Percentiles rank a stretch among this genome's conserved stretches.
Conservation (phyloP, 2,888 invertebrate species). For the Monoplex corrugatus region DNA sequence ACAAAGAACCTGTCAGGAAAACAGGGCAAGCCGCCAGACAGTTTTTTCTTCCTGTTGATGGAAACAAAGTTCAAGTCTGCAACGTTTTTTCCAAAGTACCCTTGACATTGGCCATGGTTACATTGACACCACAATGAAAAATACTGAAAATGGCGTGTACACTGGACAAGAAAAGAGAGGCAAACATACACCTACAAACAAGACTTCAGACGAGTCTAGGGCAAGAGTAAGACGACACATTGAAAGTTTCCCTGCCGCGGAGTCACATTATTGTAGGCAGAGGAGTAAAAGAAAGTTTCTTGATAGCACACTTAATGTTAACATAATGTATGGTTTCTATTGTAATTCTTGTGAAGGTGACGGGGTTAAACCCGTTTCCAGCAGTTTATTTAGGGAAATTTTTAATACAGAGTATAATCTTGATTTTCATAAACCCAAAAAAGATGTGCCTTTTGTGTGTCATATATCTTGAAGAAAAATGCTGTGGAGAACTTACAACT, state of each 20-base stretch:
- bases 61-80: slow-evolving; percentile 9
- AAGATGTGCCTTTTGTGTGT: background rate
- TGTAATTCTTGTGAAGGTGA: background rate
- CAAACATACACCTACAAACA: slow-evolving; percentile 15
- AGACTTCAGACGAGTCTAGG: background rate
- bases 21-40: background rate
- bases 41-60: background rate
- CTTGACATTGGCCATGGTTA: slow-evolving; percentile 20
- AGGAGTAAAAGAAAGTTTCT: slow-evolving; percentile 22
- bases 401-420: slow-evolving; percentile 25
- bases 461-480: background rate
- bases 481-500: background rate
- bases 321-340: slow-evolving; percentile 15
- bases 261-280: background rate
- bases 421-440: slow-evolving; percentile 26
- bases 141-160: background rate
- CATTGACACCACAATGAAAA: background rate
- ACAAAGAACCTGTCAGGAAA: background rate
- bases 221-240: background rate
- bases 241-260: slow-evolving; percentile 28
- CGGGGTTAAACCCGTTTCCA: slow-evolving; percentile 15
- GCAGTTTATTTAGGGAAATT: background rate
- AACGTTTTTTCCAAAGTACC: background rate
- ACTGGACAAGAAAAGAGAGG: slow-evolving; percentile 9
- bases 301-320: slow-evolving; percentile 15